Evolutionary conservation across 2,113 vertebrate species (phyloP).

Genomic region (Rhodinocichla rosea): DNA sequence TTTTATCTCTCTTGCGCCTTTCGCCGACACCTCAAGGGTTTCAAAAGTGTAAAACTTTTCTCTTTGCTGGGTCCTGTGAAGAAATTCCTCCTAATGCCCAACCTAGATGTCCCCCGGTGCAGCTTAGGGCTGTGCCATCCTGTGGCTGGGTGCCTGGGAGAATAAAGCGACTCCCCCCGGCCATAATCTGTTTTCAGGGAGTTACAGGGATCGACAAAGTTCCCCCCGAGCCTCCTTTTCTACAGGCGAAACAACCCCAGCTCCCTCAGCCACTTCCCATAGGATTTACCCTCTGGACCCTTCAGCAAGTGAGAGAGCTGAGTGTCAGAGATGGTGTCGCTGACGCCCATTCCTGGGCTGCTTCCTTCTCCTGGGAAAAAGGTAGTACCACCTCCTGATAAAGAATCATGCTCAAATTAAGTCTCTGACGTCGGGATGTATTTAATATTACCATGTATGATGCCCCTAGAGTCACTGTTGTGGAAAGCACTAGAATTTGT

Average conservation of each 20-base stretch:
- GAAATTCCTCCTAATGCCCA: neutral
- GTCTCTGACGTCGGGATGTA: neutral
- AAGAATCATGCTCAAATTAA: neutral
- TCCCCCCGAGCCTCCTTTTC: neutral
- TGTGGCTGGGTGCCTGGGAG: neutral
- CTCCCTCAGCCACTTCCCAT: too few species aligned
- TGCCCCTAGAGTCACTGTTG: neutral
- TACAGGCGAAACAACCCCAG: neutral
- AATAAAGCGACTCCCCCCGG: too few species aligned
- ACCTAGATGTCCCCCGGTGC: too few species aligned
- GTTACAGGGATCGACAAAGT: rapidly evolving
- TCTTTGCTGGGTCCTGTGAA: neutral
- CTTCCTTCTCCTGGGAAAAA: neutral
- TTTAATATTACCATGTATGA: neutral
- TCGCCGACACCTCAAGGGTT: neutral
- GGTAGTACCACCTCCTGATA: too few species aligned
- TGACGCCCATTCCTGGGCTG: rapidly evolving
- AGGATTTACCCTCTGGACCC: neutral
- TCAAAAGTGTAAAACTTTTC: neutral
- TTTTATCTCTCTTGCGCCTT: rapidly evolving
- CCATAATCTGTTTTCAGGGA: too few species aligned
- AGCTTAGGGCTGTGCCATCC: neutral
- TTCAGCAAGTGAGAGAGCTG: neutral
- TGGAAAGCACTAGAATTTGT: neutral
- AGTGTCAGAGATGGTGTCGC: rapidly evolving